Base-by-base conservation (phyloP, 2,113 vertebrate genomes). In the Hippotragus niger region DNA sequence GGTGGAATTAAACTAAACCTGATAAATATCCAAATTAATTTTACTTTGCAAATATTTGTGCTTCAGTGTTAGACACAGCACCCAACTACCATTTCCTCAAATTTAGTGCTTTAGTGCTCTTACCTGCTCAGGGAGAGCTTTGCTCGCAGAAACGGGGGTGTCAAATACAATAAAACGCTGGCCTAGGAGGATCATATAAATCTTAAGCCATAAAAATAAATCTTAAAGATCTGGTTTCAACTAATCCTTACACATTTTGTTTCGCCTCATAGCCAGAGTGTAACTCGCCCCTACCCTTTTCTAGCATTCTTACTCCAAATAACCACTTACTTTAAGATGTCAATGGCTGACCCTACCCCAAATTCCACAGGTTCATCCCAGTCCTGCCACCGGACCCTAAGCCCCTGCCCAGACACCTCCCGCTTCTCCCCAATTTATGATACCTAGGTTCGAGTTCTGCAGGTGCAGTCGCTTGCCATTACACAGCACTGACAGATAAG, bases 401-500 rank as follows among this genome's bases (percentile, higher is more conserved):
- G 40, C 16, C 84, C 89, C 62, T 33, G 27, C 58, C 60, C 92
- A 50, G 64, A n/a, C 53, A 40, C 36, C 80, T 50, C 53, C 27
- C 74, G 47, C n/a, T 50, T 80, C 89, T 84, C 88, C 96, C 40
- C 43, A 14, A 23, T 12, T 40, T 9, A n/a, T 0, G 81, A 67
- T 97, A 97, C 97, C 98, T 93, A 93, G 62, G 62, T 91, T 90
- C 86, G 33, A 96, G 81, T 31, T 64, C 94, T 80, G 90, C 83
- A 83, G 95, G 80, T 96, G 94, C 91, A 15, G 92, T 76, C 25
- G 43, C 58, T 67, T n/a, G 96, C 67, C 83, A 60, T 92, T 94
- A 86, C 90, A 90, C 92, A 83, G 90, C 95, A 29, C 94, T 82
- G 94, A 67, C 64, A 93, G 87, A 15, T 92, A 67, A 90, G 84